Base-by-base conservation (phyloP, 2,113 vertebrate genomes). In the Lampris megalopsis region DNA sequence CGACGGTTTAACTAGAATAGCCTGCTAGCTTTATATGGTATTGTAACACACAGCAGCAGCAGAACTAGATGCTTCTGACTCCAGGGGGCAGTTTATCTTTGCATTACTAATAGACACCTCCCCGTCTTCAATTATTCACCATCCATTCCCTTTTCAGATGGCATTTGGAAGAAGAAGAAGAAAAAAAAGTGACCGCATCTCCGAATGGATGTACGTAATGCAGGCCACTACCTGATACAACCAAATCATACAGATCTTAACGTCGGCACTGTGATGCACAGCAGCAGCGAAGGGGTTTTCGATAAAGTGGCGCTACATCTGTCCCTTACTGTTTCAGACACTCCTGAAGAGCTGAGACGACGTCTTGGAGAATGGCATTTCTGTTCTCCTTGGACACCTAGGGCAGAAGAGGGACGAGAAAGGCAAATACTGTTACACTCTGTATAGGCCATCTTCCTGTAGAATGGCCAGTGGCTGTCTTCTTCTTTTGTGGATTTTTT, bases 331-430 rank as follows among this genome's bases (percentile, higher is more conserved):
- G 93, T 83, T 93, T 91, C 52, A 93, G 72, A 90, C 95, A 92
- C 13, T 92, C 94, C 81, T 94, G 94, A 52, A 98, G 85, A 0
- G 93, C 77, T 41, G 89, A 80, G 79, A 98, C 74, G 65, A 98
- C 91, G 38, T 97, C 96, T 61, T 92, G 91, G 40, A 97, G 90
- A 79, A 98, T 85, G 77, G 49, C 53, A 85, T 95, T 93, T 92
- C 97, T 94, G 92, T 98, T 99, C 61, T 98, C 97, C 80, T 94
- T 98, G 8, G 95, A 95, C 80, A 99, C 94, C 97, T 99, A 85
- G 47, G 8, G 42, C 64, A 41, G 13, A 54, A 75, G 63, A 50
- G 1, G n/a, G 74, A 72, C 71, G 10, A 69, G 88, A 86, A 1
- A 68, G 72, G 52, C 6, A 67, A 56, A 77, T 8, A 69, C 13